phyloP scores from a whole-genome alignment of 2,797 vertebrate species.

The Eutrigla gurnardus region DNA sequence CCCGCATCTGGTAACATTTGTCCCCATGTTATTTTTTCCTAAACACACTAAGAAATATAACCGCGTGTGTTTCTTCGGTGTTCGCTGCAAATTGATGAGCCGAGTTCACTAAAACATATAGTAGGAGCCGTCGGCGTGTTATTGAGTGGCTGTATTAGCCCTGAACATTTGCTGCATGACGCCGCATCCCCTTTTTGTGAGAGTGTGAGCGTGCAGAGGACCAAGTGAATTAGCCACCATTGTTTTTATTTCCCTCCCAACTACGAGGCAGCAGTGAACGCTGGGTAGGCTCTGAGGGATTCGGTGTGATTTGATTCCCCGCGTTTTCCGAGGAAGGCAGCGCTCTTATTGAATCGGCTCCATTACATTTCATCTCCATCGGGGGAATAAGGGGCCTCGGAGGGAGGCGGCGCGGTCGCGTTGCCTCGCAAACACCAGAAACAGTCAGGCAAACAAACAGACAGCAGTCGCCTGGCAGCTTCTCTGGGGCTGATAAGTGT shows the following conservation, averaged over 20 bases:
- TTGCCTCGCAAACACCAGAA: constrained; percentile 60
- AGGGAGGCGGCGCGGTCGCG: constrained; percentile 27
- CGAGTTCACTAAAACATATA: constrained; percentile 22
- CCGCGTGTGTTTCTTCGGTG: neutral
- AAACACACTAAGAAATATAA: neutral
- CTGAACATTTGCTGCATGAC: constrained; percentile 22
- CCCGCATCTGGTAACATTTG: constrained; percentile 49
- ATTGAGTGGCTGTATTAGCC: constrained; percentile 38
- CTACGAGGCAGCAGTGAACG: constrained; percentile 56
- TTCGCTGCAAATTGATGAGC: constrained; percentile 30
- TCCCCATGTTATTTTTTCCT: constrained; percentile 9
- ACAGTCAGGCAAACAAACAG: constrained; percentile 49
- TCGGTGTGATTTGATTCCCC: constrained; percentile 73
- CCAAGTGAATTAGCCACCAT: constrained; percentile 64
- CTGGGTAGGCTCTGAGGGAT: constrained; percentile 70
- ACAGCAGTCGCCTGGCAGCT: constrained; percentile 36
- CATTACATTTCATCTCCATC: constrained; percentile 78
- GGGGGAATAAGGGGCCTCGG: constrained; percentile 63
- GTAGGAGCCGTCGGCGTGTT: neutral
- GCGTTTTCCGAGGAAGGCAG: constrained; percentile 59
- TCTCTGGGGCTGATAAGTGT: constrained; percentile 42
- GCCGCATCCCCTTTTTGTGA: constrained; percentile 20
- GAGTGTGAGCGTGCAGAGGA: constrained; percentile 12
- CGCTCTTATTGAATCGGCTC: constrained; percentile 79
- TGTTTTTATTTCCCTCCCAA: constrained; percentile 58